Percentiles rank a stretch among this genome's conserved stretches.
Conservation (phyloP, 2,797 vertebrate species). For the Periparus ater region DNA sequence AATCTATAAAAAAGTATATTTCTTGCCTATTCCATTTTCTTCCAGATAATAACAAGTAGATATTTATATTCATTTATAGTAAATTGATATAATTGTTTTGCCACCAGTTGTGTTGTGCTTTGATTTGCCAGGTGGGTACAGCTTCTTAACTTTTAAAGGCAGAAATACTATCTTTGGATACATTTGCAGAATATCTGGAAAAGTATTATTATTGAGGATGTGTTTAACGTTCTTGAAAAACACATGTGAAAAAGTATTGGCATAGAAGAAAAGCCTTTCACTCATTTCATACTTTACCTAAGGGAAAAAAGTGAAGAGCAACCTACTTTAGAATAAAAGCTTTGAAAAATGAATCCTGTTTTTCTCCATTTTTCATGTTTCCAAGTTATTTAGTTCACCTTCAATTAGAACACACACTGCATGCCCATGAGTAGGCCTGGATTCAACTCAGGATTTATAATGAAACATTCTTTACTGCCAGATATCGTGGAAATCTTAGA, state of each 20-base stretch:
- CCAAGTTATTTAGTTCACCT: not conserved
- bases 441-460: slow-evolving; percentile 25
- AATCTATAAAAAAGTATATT: not conserved
- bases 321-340: not conserved
- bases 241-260: not conserved
- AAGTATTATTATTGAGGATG: not conserved
- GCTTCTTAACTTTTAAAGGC: not conserved
- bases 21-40: not conserved
- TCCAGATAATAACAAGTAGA: not conserved
- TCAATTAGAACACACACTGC: not conserved
- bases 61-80: not conserved
- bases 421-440: not conserved
- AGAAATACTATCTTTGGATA: not conserved
- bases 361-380: not conserved
- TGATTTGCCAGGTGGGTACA: not conserved
- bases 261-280: not conserved
- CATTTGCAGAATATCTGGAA: not conserved
- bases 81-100: not conserved
- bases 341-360: not conserved
- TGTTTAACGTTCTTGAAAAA: not conserved
- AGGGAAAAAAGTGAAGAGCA: not conserved
- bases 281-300: not conserved
- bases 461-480: not conserved
- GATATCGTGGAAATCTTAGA: slow-evolving; percentile 18
- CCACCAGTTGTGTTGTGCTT: not conserved